Base-by-base conservation (phyloP, 2,888 invertebrate genomes). In the Tricholauxania praeusta region DNA sequence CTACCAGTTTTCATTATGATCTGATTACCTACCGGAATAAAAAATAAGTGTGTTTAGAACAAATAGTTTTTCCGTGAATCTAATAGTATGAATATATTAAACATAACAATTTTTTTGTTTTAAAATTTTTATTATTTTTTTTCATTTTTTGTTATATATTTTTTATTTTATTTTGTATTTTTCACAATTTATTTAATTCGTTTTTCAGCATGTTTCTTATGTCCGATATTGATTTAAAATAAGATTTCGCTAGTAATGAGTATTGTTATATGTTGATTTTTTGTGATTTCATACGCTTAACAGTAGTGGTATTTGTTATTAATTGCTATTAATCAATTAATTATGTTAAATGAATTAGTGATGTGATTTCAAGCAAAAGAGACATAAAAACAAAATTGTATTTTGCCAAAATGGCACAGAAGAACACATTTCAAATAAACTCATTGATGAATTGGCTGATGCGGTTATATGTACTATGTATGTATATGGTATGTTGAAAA, bases 81-180 rank as follows among this genome's bases (percentile, higher is more conserved):
- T 52, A 7, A n/a, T n/a, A n/a, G n/a, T n/a, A n/a, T n/a, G n/a
- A 49, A 14, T 59, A 47, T 66, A 51, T 59, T 64, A 63, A 57
- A 19, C 70, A 22, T 74, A 75, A 76, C 73, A 73, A 72, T 65
- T 60, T 62, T 67, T 57, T 68, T 77, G 39, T 76, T 74, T 70
- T 68, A 66, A 63, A 15, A 70, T 76, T 75, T 48, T 72, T 28
- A 28, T 70, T 67, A 75, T 72, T 74, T 67, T 64, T 67, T 75
- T 71, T 71, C 74, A 71, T 76, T 73, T 32, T 78, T 75, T 73
- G 77, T 78, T 72, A 76, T 76, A 72, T 68, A 72, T 75, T 74
- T 74, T 77, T 75, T 76, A 74, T 76, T 77, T 78, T 73, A 75
- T 76, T 78, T 77, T 78, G 74, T 73, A 76, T 73, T 74, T 71